These are phyloP conservation scores for Ciona savignyi DNA, from an alignment of 23 tunicate genomes.

Conservation along the genomic window DNA sequence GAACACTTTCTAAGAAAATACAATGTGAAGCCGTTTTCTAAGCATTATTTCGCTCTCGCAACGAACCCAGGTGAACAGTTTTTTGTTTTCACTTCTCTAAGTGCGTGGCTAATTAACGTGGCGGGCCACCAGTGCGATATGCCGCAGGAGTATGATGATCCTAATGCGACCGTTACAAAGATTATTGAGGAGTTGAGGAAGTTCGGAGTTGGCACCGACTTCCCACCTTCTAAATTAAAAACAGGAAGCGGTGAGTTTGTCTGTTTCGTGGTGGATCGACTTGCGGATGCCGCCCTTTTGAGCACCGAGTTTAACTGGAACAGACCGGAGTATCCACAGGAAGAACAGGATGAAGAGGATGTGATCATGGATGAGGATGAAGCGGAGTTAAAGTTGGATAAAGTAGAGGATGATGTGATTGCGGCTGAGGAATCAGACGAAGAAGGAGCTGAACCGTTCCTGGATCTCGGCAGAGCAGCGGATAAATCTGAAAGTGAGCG, in stretches of 20 bases:
- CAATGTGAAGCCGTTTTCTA: conserved; percentile 48
- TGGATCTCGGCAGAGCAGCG: conserved; percentile 39
- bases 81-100: conserved; percentile 60
- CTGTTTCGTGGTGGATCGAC: conserved; percentile 61
- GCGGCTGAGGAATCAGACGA: conserved; percentile 46
- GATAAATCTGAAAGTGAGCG: conserved; percentile 3
- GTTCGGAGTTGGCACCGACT: conserved; percentile 54
- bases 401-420: conserved; percentile 50
- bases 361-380: conserved; percentile 60
- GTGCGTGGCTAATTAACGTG: conserved; percentile 85
- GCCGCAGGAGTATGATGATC: conserved; percentile 97
- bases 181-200: conserved; percentile 59
- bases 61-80: conserved; percentile 95
- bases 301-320: conserved; percentile 71
- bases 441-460: conserved; percentile 63
- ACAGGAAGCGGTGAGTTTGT: conserved; percentile 89
- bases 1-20: conserved; percentile 55
- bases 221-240: conserved; percentile 89
- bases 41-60: conserved; percentile 84
- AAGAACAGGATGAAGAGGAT: conserved; percentile 66
- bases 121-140: conserved; percentile 63
- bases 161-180: conserved; percentile 89
- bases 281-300: conserved; percentile 66
- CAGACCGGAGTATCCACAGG: conserved; percentile 60
- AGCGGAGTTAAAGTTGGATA: conserved; percentile 63